Evolutionary conservation across 1,140 invertebrate genomes (phyloP), one percentile per base, ranked within the genome.

Genomic region (Drosophila seguyi): DNA sequence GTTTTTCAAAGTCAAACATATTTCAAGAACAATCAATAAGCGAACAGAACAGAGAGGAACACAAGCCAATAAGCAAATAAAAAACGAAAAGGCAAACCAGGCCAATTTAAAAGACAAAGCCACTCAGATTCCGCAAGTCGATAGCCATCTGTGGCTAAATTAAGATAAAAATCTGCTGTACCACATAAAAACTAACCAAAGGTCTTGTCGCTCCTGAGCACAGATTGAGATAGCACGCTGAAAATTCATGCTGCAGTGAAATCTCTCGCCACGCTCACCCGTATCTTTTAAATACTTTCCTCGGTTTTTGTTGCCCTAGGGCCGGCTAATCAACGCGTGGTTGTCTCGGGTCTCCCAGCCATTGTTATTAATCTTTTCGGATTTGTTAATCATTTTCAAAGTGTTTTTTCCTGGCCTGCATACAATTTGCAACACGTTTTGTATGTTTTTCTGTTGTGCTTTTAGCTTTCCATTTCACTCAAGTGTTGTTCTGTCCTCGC

Each of bases 341-440:
- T 78, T 63, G 67, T 66, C 42, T 69, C 38, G 10, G 52, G 47
- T 67, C 48, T 20, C 55, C 29, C 41, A 42, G 22, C 25, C 75
- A 74, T 68, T 71, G 57, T 75, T 78, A 75, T 75, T 86, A 81
- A 86, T 75, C 63, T 71, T 65, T 71, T 65, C 25, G 34, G 59
- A 56, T 73, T 60, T 79, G 59, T 36, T 72, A 68, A 67, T 79
- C 50, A 45, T 53, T 36, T 66, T 13, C 58, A 55, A 31, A 68
- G 66, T 36, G 61, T 59, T 39, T 44, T 75, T 22, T 75, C 13
- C 42, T 55, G 48, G 62, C 75, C 76, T 85, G 73, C 73, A 75
- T 66, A 75, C 83, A 82, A 86, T 86, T 86, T 87, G 82, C 75
- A 75, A 69, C 83, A 87, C 82, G 83, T 82, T 78, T 85, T 57